A percentile compares a stretch with the other conserved stretches of the same genome.
phyloP scores from a whole-genome alignment of 2,113 vertebrate species.

The Heptranchias perlo region DNA sequence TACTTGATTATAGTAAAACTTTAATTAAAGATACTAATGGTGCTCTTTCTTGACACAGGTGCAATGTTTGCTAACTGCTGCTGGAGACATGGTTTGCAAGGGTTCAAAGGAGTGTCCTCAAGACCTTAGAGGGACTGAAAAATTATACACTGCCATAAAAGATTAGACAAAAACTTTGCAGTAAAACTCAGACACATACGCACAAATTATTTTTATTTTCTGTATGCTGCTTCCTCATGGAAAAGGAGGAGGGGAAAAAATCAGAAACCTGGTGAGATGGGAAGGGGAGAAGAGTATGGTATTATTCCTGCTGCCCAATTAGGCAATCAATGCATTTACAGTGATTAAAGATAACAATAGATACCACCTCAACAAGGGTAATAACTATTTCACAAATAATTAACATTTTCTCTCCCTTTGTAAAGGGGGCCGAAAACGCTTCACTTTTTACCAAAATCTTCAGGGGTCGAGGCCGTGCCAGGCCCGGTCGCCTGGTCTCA shows the following conservation, averaged over 20 bases:
- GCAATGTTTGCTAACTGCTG: neutral
- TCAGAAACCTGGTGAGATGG: neutral
- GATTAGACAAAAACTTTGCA: neutral
- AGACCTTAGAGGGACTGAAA: too few relatives aligned
- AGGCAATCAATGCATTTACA: neutral
- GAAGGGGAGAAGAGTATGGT: neutral
- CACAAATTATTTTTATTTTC: neutral
- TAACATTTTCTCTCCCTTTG: neutral
- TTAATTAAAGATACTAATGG: neutral
- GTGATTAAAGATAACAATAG: neutral
- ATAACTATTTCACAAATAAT: neutral
- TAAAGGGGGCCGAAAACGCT: neutral
- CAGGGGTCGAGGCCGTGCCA: neutral
- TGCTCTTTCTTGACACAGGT: neutral
- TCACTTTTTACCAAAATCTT: neutral
- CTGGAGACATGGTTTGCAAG: neutral
- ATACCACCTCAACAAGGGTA: neutral
- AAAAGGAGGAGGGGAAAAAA: neutral
- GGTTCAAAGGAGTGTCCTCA: neutral
- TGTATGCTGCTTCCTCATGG: neutral
- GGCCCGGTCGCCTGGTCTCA: neutral
- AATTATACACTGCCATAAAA: neutral
- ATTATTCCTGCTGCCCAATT: neutral
- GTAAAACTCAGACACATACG: neutral
- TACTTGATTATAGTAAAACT: neutral